Conservation (phyloP, 2,113 vertebrate genomes). For the Ifrita kowaldi region DNA sequence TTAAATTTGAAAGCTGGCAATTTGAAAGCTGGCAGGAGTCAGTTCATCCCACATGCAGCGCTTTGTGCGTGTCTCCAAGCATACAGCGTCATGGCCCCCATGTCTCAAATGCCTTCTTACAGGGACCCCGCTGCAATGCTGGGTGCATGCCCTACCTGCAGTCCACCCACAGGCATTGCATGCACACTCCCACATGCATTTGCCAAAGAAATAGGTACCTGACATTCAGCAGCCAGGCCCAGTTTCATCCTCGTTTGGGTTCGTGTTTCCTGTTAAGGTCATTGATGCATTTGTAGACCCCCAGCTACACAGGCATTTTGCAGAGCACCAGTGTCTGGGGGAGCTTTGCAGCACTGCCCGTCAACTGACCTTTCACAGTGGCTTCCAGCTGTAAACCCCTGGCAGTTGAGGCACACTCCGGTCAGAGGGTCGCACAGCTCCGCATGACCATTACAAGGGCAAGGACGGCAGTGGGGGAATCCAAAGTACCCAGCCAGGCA, state of each 20-base stretch:
- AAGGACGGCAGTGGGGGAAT: constrained; percentile 81
- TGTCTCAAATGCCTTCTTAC: neutral
- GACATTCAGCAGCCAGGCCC: neutral
- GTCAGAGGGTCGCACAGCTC: constrained; percentile 76
- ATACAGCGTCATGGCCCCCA: fast-evolving
- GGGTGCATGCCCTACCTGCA: fast-evolving
- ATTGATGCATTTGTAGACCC: neutral
- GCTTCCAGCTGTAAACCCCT: constrained; percentile 68
- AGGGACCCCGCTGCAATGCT: fast-evolving
- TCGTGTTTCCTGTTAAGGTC: neutral
- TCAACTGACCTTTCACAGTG: constrained; percentile 76
- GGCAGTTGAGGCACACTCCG: constrained; percentile 75
- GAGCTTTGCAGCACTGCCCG: neutral
- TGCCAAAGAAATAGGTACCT: neutral
- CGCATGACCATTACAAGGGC: constrained; percentile 73
- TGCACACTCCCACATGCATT: neutral
- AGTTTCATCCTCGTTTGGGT: neutral
- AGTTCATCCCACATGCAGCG: fast-evolving
- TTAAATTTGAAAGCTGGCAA: neutral
- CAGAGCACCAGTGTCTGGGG: neutral
- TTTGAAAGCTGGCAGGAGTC: neutral
- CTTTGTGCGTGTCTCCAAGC: neutral
- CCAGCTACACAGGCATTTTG: fast-evolving
- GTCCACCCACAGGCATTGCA: neutral
- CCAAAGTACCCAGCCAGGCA: constrained; percentile 78